phyloP scores from a whole-genome alignment of 2,888 invertebrate genomes.

The Nomada ferruginata region DNA sequence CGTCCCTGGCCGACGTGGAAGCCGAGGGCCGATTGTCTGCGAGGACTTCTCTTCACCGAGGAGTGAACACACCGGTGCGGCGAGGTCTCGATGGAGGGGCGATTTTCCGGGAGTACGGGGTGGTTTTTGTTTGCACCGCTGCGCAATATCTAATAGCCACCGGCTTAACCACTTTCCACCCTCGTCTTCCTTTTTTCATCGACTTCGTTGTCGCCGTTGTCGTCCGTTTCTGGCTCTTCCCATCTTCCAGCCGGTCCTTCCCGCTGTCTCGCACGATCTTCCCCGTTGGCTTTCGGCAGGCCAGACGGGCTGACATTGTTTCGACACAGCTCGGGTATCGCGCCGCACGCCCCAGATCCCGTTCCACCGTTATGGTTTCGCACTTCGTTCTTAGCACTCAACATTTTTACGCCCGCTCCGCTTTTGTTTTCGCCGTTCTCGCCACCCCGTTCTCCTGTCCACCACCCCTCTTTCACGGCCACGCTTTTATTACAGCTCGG shows the following conservation, averaged over 20 bases:
- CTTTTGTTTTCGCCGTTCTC: conserved; percentile 38
- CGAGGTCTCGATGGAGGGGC: conserved; percentile 43
- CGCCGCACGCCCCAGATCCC: conserved; percentile 46
- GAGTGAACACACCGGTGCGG: neutral
- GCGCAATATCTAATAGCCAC: conserved; percentile 75
- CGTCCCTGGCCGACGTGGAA: conserved; percentile 61
- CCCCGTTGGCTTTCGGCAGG: conserved; percentile 47
- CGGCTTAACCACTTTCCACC: conserved; percentile 61
- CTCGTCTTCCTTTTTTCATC: conserved; percentile 13
- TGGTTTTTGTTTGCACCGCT: conserved; percentile 77
- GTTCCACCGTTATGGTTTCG: conserved; percentile 59
- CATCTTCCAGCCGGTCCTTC: conserved; percentile 14
- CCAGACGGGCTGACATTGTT: conserved; percentile 58
- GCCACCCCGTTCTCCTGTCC: too few species aligned
- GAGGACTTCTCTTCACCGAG: conserved; percentile 55
- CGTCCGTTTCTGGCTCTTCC: conserved; percentile 32
- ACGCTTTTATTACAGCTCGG: conserved; percentile 53
- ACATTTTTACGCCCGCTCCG: conserved; percentile 58
- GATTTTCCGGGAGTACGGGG: conserved; percentile 53
- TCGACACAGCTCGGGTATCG: conserved; percentile 36
- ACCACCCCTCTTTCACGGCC: conserved; percentile 22
- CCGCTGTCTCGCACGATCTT: conserved; percentile 9
- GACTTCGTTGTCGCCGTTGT: conserved; percentile 26
- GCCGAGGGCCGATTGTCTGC: conserved; percentile 39
- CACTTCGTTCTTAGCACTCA: conserved; percentile 64